phyloP scores from a whole-genome alignment of 2,888 invertebrate genomes.

The Eupithecia vulgata region DNA sequence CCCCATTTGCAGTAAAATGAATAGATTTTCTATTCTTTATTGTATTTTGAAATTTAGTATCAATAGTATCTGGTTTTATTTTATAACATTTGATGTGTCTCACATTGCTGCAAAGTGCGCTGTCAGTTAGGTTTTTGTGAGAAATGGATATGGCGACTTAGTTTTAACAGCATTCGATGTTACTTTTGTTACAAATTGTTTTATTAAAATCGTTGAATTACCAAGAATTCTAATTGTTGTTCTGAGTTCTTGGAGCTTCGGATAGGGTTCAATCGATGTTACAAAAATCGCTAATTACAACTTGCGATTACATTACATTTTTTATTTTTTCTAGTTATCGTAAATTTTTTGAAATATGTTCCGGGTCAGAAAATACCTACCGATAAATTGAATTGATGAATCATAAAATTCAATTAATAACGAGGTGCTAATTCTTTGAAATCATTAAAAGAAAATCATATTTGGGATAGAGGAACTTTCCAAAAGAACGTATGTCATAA shows the following conservation, averaged over 20 bases:
- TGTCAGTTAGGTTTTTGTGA: constrained; percentile 65
- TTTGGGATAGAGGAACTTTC: neutral
- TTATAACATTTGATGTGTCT: constrained; percentile 50
- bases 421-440: neutral
- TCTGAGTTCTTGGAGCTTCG: constrained; percentile 33
- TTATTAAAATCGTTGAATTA: constrained; percentile 67
- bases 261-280: constrained; percentile 31
- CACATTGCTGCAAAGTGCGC: constrained; percentile 62
- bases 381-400: neutral
- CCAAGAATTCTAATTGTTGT: constrained; percentile 36
- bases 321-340: constrained; percentile 66
- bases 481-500: constrained; percentile 41
- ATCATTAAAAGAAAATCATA: neutral
- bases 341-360: constrained; percentile 46
- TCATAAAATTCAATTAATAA: neutral
- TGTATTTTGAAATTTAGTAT: constrained; percentile 62
- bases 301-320: constrained; percentile 82
- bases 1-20: constrained; percentile 43
- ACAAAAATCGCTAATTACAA: constrained; percentile 54
- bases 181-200: constrained; percentile 67
- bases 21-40: constrained; percentile 47
- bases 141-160: constrained; percentile 72
- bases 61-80: constrained; percentile 80
- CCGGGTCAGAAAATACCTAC: neutral
- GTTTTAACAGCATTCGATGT: constrained; percentile 67